Percentiles rank a stretch among this genome's conserved stretches.
Conservation (phyloP, 2,888 invertebrate species). For the Leptinotarsa rubiginosa region DNA sequence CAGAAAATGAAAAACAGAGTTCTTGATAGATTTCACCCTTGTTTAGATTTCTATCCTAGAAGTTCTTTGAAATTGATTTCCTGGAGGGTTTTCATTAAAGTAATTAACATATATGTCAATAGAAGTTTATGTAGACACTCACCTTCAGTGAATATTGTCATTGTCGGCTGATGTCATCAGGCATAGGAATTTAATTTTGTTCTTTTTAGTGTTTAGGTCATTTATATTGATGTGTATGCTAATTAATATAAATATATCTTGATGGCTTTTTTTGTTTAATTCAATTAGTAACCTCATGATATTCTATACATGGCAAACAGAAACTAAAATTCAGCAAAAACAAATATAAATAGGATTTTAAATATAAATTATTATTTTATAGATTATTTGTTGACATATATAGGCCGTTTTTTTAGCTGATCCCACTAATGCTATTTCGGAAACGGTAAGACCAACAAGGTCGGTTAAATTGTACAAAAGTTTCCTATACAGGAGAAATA, state of each 20-base stretch:
- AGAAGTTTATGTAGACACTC: conserved; percentile 49
- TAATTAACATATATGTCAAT: conserved; percentile 68
- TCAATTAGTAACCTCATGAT: not conserved
- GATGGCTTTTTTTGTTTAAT: conserved; percentile 33
- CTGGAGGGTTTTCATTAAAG: conserved; percentile 31
- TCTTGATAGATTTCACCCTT: not conserved
- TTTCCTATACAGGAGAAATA: too few species aligned
- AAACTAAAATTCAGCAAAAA: too few species aligned
- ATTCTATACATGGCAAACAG: too few species aligned
- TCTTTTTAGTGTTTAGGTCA: conserved; percentile 44
- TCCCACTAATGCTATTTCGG: too few species aligned
- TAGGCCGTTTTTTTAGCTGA: too few species aligned
- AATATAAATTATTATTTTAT: too few species aligned
- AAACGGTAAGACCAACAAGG: too few species aligned
- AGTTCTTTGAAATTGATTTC: conserved; percentile 19
- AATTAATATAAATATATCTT: conserved; percentile 59
- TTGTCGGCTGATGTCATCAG: conserved; percentile 35
- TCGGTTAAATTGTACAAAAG: too few species aligned
- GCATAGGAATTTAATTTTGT: conserved; percentile 36
- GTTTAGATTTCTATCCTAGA: not conserved
- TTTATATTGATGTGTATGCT: conserved; percentile 65
- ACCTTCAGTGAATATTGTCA: conserved; percentile 33
- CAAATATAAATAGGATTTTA: too few species aligned
- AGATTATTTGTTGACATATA: too few species aligned
- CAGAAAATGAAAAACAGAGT: conserved; percentile 20